phyloP scores from a whole-genome alignment of 2,797 vertebrate species.

The Protosalanx chinensis region DNA sequence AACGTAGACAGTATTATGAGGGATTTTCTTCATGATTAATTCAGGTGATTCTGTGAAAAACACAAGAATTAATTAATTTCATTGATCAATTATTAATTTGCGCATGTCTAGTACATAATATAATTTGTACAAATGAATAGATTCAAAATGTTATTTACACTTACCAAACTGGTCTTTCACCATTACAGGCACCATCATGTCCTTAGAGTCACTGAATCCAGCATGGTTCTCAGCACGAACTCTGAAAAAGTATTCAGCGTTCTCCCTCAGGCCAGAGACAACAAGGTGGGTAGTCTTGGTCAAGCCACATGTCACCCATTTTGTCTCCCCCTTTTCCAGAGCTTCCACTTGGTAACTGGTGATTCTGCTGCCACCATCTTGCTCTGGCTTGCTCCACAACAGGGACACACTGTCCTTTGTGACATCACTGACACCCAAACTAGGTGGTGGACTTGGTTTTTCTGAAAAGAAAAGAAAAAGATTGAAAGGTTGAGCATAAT shows the following conservation, averaged over 20 bases:
- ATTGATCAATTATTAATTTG: neutral
- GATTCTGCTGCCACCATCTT: conserved; percentile 80
- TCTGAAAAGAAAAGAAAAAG: conserved; percentile 7
- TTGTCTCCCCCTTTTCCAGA: conserved; percentile 81
- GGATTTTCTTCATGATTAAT: conserved; percentile 79
- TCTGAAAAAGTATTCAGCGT: conserved; percentile 79
- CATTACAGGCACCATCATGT: conserved; percentile 75
- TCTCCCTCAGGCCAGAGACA: conserved; percentile 75
- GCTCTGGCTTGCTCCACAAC: conserved; percentile 78
- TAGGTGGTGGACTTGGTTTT: conserved; percentile 82
- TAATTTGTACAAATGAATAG: neutral
- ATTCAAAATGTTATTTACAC: neutral
- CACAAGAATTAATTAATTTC: neutral
- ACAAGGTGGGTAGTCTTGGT: conserved; percentile 75
- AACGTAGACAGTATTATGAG: conserved; percentile 78
- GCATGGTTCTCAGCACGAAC: conserved; percentile 82
- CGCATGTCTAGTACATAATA: neutral
- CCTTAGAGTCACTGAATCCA: conserved; percentile 79
- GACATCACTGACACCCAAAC: conserved; percentile 73
- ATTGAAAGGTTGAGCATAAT: neutral
- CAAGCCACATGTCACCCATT: conserved; percentile 77
- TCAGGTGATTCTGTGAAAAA: conserved; percentile 73
- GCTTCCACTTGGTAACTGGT: conserved; percentile 74
- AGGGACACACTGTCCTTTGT: conserved; percentile 78
- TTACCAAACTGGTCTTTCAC: conserved; percentile 71